phyloP scores from a whole-genome alignment of 1,140 invertebrate genomes.

The Caerostris extrusa region DNA sequence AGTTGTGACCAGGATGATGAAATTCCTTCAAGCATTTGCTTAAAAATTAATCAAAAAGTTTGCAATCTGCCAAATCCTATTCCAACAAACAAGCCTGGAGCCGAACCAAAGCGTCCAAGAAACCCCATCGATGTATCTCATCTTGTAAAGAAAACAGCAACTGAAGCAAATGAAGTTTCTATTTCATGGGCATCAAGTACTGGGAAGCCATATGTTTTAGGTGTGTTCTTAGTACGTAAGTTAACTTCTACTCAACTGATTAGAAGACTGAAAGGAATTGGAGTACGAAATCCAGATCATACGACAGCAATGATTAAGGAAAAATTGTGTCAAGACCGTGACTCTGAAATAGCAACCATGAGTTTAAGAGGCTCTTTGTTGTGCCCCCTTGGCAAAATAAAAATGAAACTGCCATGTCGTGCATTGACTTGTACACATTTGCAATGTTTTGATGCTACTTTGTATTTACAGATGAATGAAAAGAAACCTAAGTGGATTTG shows the following conservation, averaged over 20 bases:
- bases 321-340: slow-evolving; percentile 94
- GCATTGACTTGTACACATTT: slow-evolving; percentile 98
- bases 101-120: slow-evolving; percentile 97
- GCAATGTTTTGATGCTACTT: slow-evolving; percentile 97
- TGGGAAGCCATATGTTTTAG: slow-evolving; percentile 90
- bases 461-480: slow-evolving; percentile 99
- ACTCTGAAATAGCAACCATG: slow-evolving; percentile 97
- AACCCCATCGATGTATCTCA: slow-evolving; percentile 97
- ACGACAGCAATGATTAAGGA: slow-evolving; percentile 88
- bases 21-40: slow-evolving; percentile 95
- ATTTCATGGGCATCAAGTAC: slow-evolving; percentile 95
- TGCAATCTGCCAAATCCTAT: slow-evolving; percentile 97
- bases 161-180: slow-evolving; percentile 90
- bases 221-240: slow-evolving; percentile 93
- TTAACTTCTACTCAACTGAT: slow-evolving; percentile 88
- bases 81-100: slow-evolving; percentile 97
- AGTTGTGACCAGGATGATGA: slow-evolving; percentile 96
- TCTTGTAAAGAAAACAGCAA: slow-evolving; percentile 94
- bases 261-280: slow-evolving; percentile 91
- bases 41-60: slow-evolving; percentile 97
- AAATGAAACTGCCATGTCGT: slow-evolving; percentile 94
- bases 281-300: slow-evolving; percentile 77
- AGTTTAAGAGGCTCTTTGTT: slow-evolving; percentile 94
- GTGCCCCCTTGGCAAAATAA: slow-evolving; percentile 93
- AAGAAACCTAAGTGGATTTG: slow-evolving; percentile 98